Conservation (phyloP, 2,888 invertebrate genomes). For the Mayetiola destructor region DNA sequence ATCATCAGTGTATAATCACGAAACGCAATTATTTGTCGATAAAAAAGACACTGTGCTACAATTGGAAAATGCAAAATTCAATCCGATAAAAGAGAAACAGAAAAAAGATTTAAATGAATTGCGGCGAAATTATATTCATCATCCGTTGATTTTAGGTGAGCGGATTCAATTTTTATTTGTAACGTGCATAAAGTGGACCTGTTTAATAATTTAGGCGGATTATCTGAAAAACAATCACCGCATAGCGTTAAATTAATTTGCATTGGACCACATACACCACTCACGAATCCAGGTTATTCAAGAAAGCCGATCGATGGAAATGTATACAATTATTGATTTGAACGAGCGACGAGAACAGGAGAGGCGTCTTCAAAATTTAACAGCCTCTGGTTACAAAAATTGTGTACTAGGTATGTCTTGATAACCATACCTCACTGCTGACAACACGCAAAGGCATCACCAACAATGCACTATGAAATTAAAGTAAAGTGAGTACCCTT, state of each 20-base stretch:
- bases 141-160: constrained; percentile 37
- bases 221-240: constrained; percentile 48
- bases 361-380: constrained; percentile 27
- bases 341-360: neutral
- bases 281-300: constrained; percentile 68
- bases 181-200: neutral
- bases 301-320: constrained; percentile 62
- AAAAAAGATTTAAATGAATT: neutral
- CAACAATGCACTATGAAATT: constrained; percentile 14
- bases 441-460: constrained; percentile 21
- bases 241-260: constrained; percentile 64
- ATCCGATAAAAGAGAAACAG: constrained; percentile 1
- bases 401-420: constrained; percentile 74
- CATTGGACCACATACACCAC: constrained; percentile 64
- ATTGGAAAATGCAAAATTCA: constrained; percentile 1
- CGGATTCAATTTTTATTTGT: neutral
- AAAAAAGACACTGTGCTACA: constrained; percentile 1
- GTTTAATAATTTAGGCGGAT: constrained; percentile 39
- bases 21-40: constrained; percentile 20
- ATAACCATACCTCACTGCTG: constrained; percentile 62
- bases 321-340: constrained; percentile 47
- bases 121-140: constrained; percentile 22
- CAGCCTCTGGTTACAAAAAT: constrained; percentile 60
- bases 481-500: constrained; percentile 28
- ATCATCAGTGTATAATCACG: constrained; percentile 52